A percentile compares a stretch with the other conserved stretches of the same genome.
Evolutionary conservation across 2,113 vertebrate species (phyloP).

Genomic region (Eretmodus cyanostictus): DNA sequence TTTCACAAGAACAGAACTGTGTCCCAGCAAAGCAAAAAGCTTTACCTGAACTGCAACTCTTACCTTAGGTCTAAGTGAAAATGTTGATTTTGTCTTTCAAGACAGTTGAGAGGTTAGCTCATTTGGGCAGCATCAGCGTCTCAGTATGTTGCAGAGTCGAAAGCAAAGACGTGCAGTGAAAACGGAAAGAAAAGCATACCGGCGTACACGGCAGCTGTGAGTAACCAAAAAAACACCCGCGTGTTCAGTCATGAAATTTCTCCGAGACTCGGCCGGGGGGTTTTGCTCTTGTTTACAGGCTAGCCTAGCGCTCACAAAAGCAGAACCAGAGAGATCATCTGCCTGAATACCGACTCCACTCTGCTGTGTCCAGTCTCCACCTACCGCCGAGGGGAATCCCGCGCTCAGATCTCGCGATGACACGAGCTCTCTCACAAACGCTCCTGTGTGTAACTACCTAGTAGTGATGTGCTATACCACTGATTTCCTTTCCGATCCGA

Average conservation of each 20-base stretch:
- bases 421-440: background rate
- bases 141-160: background rate
- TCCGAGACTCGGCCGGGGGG: background rate
- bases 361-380: conserved; percentile 19
- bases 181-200: background rate
- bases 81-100: background rate
- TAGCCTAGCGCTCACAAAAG: background rate
- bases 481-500: background rate
- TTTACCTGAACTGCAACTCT: background rate
- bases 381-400: conserved; percentile 13
- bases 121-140: conserved; percentile 7
- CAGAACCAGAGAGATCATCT: background rate
- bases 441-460: background rate
- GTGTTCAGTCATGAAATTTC: background rate
- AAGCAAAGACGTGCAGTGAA: background rate
- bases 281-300: conserved; percentile 3
- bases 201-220: background rate
- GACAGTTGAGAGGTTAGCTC: conserved; percentile 43
- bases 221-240: background rate
- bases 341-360: conserved; percentile 17
- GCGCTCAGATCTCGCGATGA: conserved; percentile 37
- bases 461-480: background rate
- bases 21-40: background rate
- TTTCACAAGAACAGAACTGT: background rate
- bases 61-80: conserved; percentile 11